These are phyloP conservation scores for Laupala kohalensis DNA, from an alignment of 1,140 invertebrate species.

Conservation along the genomic window DNA sequence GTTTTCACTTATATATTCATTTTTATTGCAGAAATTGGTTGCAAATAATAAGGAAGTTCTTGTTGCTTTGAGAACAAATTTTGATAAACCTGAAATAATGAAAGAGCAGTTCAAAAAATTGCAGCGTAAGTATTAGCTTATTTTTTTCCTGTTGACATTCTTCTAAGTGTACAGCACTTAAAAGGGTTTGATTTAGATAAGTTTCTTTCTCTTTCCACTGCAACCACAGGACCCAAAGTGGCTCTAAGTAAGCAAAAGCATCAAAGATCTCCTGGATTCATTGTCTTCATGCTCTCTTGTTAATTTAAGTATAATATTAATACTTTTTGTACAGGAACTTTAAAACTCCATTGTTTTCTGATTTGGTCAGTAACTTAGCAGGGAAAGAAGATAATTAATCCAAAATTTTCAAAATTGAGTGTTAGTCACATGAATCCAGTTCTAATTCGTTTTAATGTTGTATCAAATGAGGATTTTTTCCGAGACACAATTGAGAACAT, in stretches of 20 bases:
- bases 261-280: neutral
- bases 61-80: slow-evolving; percentile 81
- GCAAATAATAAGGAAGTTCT: slow-evolving; percentile 85
- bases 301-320: neutral
- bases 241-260: slow-evolving; percentile 7
- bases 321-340: neutral
- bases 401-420: too few relatives aligned
- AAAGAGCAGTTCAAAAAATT: slow-evolving; percentile 88
- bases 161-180: neutral
- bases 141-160: neutral
- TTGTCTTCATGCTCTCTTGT: neutral
- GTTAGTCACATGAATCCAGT: too few relatives aligned
- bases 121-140: slow-evolving; percentile 38
- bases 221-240: slow-evolving; percentile 9
- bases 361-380: too few relatives aligned
- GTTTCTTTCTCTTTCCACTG: slow-evolving; percentile 11
- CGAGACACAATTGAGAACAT: too few relatives aligned
- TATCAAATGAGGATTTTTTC: too few relatives aligned
- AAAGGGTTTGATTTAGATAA: slow-evolving; percentile 1
- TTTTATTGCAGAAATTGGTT: slow-evolving; percentile 57
- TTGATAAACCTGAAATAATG: slow-evolving; percentile 97
- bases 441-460: too few relatives aligned
- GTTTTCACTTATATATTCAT: too few relatives aligned
- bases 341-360: too few relatives aligned
- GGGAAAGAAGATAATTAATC: too few relatives aligned